A percentile compares a stretch with the other conserved stretches of the same genome.
phyloP scores from a whole-genome alignment of 1,140 invertebrate genomes.

The Anastrepha ludens region DNA sequence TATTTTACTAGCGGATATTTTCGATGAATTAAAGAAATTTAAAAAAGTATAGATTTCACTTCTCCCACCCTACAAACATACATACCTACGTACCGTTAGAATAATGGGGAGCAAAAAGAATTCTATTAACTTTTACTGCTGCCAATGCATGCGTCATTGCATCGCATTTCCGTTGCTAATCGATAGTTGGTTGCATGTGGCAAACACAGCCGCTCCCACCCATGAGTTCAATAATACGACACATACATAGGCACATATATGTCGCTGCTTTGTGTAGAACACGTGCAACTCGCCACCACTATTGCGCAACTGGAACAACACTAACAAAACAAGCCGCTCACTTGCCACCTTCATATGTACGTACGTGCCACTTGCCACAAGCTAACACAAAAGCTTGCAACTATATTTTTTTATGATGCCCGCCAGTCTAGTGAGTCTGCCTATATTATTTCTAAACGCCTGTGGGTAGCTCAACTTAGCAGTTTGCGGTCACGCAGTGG shows the following conservation, averaged over 20 bases:
- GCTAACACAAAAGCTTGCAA: background rate
- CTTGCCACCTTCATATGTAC: constrained; percentile 23
- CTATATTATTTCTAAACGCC: constrained; percentile 7
- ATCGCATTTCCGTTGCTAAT: constrained; percentile 27
- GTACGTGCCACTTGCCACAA: background rate
- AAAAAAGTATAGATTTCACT: background rate
- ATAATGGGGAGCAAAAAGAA: background rate
- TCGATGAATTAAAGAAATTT: background rate
- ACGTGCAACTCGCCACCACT: constrained; percentile 15
- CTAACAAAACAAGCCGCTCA: background rate
- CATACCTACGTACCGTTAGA: no score
- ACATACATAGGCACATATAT: background rate
- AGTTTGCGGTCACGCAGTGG: background rate
- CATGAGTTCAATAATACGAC: constrained; percentile 23
- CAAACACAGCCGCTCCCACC: background rate
- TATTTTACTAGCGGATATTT: background rate
- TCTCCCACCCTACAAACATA: background rate
- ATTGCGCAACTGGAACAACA: background rate
- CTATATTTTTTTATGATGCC: background rate
- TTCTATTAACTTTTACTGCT: background rate
- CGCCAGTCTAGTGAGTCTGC: background rate
- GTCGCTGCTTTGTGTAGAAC: background rate
- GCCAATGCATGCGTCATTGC: constrained; percentile 10
- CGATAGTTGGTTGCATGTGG: constrained; percentile 13
- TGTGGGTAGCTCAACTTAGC: constrained; percentile 7